Conservation (phyloP, 2,888 invertebrate genomes). For the Drosophila differens region DNA sequence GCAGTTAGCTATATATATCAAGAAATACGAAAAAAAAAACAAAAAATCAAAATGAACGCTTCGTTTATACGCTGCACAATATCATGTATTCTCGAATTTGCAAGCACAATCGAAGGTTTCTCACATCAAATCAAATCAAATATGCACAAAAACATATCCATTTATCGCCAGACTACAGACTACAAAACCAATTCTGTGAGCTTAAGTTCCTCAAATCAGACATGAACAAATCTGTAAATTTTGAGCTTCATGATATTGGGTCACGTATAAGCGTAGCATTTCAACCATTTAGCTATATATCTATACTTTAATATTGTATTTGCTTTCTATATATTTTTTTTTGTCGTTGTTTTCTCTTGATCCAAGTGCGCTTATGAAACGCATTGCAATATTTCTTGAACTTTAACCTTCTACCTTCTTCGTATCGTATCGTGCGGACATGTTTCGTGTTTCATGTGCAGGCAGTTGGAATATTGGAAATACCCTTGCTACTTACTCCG, state of each 20-base stretch:
- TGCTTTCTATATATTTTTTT: background rate
- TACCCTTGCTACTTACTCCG: conserved; percentile 60
- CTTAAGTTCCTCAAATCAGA: conserved; percentile 28
- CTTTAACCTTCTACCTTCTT: background rate
- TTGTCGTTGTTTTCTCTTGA: conserved; percentile 11
- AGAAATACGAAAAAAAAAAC: background rate
- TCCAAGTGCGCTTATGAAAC: conserved; percentile 75
- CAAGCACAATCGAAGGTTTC: conserved; percentile 51
- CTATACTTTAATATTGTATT: conserved; percentile 22
- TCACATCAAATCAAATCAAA: conserved; percentile 32
- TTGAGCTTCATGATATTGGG: conserved; percentile 29
- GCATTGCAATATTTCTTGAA: conserved; percentile 69
- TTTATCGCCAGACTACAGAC: conserved; percentile 17
- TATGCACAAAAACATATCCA: conserved; percentile 45
- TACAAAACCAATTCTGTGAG: conserved; percentile 25
- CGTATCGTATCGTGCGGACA: conserved; percentile 41
- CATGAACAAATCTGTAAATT: background rate
- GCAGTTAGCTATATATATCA: conserved; percentile 42
- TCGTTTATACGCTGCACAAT: conserved; percentile 38
- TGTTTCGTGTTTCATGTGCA: conserved; percentile 43
- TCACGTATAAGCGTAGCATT: conserved; percentile 28
- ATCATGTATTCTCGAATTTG: conserved; percentile 24
- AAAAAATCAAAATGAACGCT: conserved; percentile 8
- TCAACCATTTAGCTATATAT: conserved; percentile 26
- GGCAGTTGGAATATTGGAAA: conserved; percentile 19